Evolutionary conservation across 2,888 invertebrate genomes (phyloP).

Genomic region (Mystacides longicornis): DNA sequence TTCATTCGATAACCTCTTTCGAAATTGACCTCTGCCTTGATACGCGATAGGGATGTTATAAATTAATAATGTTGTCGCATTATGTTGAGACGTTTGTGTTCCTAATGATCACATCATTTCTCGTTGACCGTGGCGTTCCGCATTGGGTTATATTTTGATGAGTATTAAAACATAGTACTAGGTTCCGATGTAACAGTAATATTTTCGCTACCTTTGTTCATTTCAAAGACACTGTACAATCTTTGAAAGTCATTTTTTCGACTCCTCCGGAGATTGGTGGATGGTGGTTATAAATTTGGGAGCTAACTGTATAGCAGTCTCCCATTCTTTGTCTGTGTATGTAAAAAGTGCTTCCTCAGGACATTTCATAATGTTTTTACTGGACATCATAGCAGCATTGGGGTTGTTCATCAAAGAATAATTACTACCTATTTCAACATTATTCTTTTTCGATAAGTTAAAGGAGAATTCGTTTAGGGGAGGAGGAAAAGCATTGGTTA

Average conservation of each 20-base stretch:
- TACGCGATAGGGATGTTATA: too few species aligned
- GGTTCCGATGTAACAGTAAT: background rate
- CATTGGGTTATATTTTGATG: too few species aligned
- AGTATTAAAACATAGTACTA: too few species aligned
- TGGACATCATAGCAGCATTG: too few species aligned
- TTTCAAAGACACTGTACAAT: slow-evolving; percentile 42
- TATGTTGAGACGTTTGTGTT: too few species aligned
- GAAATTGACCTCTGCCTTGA: too few species aligned
- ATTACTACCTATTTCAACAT: slow-evolving; percentile 27
- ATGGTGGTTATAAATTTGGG: slow-evolving; percentile 46
- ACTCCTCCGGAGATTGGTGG: slow-evolving; percentile 35
- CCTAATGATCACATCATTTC: too few species aligned
- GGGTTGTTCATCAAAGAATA: slow-evolving; percentile 30
- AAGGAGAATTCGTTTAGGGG: slow-evolving; percentile 28
- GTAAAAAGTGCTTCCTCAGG: slow-evolving; percentile 27
- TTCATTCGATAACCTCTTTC: too few species aligned
- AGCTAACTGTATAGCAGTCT: slow-evolving; percentile 46
- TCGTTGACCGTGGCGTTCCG: too few species aligned
- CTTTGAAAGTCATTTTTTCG: slow-evolving; percentile 45
- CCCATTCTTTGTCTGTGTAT: slow-evolving; percentile 47
- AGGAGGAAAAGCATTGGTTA: slow-evolving; percentile 34
- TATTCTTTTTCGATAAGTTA: slow-evolving; percentile 6
- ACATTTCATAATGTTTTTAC: background rate
- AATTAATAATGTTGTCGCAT: too few species aligned
- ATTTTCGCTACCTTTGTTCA: slow-evolving; percentile 29